These are phyloP conservation scores for Papilio machaon DNA, from an alignment of 1,140 invertebrate genomes.

Conservation along the genomic window DNA sequence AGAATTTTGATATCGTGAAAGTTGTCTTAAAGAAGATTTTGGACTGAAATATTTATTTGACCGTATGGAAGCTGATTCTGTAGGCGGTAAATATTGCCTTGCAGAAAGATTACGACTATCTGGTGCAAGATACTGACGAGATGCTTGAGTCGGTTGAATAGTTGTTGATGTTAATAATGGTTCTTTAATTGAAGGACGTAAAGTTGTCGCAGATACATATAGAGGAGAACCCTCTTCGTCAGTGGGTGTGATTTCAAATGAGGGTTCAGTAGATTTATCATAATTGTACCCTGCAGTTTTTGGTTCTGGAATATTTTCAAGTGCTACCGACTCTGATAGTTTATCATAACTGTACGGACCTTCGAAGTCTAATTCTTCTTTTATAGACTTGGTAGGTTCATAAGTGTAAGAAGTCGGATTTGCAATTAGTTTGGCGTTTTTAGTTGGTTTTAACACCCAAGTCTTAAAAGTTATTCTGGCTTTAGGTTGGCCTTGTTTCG, in stretches of 20 bases:
- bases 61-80: constrained; percentile 45
- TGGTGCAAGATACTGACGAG: constrained; percentile 50
- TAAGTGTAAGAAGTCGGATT: constrained; percentile 64
- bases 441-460: constrained; percentile 74
- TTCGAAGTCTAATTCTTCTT: constrained; percentile 40
- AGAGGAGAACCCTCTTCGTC: constrained; percentile 45
- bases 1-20: constrained; percentile 51
- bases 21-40: constrained; percentile 37
- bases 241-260: constrained; percentile 8
- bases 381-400: constrained; percentile 47
- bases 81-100: constrained; percentile 59
- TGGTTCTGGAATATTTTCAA: constrained; percentile 34
- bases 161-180: constrained; percentile 37
- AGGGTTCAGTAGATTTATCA: constrained; percentile 46
- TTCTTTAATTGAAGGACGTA: constrained; percentile 41
- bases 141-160: constrained; percentile 46
- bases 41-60: constrained; percentile 63
- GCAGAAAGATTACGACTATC: constrained; percentile 59
- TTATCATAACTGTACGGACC: constrained; percentile 51
- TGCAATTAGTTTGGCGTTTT: constrained; percentile 56
- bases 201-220: constrained; percentile 53
- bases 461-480: constrained; percentile 75
- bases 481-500: constrained; percentile 63
- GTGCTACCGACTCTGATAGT: constrained; percentile 43
- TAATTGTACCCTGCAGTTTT: constrained; percentile 51